Evolutionary conservation across 1,140 invertebrate species (phyloP), one percentile per base, ranked within the genome.

Genomic region (Helicoverpa armigera): DNA sequence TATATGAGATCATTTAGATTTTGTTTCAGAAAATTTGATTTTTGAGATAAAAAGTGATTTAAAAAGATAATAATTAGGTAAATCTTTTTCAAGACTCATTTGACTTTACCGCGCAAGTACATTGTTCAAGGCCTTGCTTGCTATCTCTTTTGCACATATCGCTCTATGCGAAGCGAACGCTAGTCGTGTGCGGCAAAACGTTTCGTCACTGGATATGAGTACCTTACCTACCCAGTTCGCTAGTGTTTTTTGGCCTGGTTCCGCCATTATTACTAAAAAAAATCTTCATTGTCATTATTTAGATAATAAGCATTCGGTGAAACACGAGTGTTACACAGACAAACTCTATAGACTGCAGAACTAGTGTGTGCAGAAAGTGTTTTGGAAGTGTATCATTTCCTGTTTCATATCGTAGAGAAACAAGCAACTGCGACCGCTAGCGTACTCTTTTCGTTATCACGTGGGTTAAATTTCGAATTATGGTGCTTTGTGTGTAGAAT

Each of bases 91-190:
- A 86, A 84, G 85, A 84, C 82, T 83, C 83, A 87, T 94, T 94
- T 91, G 92, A 90, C 91, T 93, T 94, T 94, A 94, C 92, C 92
- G 91, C 91, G 91, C 91, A 91, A 92, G 91, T 93, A 90, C 89
- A 43, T 14, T 81, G 83, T 86, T 90, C 89, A 90, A 89, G 85
- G 89, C 85, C 89, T 74, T 70, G 75, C 72, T 89, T 81, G 82
- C 86, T 84, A 83, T 94, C 92, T 92, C 91, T 91, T 89, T 93
- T 85, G 61, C 84, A 84, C 88, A 88, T 85, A 79, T 87, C 82
- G 82, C 83, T 88, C 86, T 74, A 74, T 81, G 87, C 81, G 65
- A 56, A 85, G 87, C 81, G 65, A 56, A 85, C 84, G 84, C 86
- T 88, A 72, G 75, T 67, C 60, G 79, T 79, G 72, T 81, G 79